A percentile compares a stretch with the other conserved stretches of the same genome.
These are phyloP conservation scores for Ceratosolen fusciceps DNA, from an alignment of 1,140 invertebrate species.

Conservation along the genomic window DNA sequence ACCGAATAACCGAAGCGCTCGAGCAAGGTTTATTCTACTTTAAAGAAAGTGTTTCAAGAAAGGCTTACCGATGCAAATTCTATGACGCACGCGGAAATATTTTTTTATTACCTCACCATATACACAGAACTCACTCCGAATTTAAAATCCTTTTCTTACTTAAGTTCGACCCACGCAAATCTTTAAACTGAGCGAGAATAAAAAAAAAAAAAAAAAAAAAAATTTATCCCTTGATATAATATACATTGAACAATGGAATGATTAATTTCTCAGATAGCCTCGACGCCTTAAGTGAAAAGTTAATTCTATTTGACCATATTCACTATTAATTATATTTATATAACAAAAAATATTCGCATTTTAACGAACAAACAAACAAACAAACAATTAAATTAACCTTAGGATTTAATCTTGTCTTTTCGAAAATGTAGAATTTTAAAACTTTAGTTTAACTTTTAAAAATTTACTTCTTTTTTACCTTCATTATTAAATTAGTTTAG, in stretches of 20 bases:
- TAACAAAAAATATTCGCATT: too few species aligned
- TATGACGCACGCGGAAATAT: conserved; percentile 2
- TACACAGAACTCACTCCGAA: neutral
- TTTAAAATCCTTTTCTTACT: conserved; percentile 15
- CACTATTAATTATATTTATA: too few species aligned
- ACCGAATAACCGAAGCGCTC: neutral
- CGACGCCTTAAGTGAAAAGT: neutral
- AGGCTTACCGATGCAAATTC: conserved; percentile 13
- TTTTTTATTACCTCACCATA: neutral
- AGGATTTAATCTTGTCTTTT: too few species aligned
- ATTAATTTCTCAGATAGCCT: neutral
- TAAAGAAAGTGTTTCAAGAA: neutral
- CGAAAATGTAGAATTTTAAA: too few species aligned
- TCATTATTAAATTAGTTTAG: too few species aligned
- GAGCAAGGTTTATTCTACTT: neutral
- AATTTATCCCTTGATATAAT: too few species aligned
- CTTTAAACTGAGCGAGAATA: neutral
- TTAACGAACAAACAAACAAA: too few species aligned
- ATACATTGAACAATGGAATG: conserved; percentile 8
- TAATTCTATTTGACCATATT: too few species aligned
- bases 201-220: too few species aligned
- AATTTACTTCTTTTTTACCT: too few species aligned
- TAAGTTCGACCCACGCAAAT: neutral
- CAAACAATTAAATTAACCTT: too few species aligned
- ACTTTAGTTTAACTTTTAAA: too few species aligned